Evolutionary conservation across 2,113 vertebrate species (phyloP).

Genomic region (Corythaeola cristata): DNA sequence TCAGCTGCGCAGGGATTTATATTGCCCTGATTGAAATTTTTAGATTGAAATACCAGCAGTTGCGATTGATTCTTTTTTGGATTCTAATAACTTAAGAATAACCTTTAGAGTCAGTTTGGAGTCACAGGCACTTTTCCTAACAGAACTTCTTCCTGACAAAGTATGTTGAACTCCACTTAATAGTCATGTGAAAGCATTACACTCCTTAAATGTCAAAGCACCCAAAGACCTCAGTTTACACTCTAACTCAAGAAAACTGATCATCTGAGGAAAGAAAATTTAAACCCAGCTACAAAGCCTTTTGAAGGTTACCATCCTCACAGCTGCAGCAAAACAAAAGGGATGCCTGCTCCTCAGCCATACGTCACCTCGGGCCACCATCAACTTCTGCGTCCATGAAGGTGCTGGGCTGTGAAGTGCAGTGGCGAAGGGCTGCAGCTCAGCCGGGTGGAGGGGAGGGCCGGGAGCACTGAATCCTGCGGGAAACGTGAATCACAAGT

Average conservation of each 20-base stretch:
- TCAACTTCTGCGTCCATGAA: not conserved
- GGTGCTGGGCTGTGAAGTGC: not conserved
- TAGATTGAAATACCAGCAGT: not conserved
- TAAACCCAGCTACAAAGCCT: not conserved
- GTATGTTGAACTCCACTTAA: no score
- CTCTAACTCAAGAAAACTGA: not conserved
- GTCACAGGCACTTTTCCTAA: not conserved
- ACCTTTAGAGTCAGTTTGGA: not conserved
- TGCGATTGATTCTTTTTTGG: not conserved
- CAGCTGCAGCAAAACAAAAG: not conserved
- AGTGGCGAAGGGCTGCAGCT: not conserved
- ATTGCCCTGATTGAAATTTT: not conserved
- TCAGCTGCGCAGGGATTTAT: not conserved
- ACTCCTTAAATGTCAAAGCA: not conserved
- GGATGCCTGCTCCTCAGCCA: not conserved
- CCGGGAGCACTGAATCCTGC: not conserved
- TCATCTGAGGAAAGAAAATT: no score
- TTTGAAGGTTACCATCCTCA: not conserved
- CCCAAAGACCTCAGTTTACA: not conserved
- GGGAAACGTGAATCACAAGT: not conserved
- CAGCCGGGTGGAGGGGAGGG: not conserved
- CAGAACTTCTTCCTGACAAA: not conserved
- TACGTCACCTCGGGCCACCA: constrained; percentile 1
- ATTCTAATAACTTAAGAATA: not conserved
- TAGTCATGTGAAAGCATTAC: not conserved